These are phyloP conservation scores for Caiman crocodilus DNA, from an alignment of 2,797 vertebrate genomes.

Conservation along the genomic window DNA sequence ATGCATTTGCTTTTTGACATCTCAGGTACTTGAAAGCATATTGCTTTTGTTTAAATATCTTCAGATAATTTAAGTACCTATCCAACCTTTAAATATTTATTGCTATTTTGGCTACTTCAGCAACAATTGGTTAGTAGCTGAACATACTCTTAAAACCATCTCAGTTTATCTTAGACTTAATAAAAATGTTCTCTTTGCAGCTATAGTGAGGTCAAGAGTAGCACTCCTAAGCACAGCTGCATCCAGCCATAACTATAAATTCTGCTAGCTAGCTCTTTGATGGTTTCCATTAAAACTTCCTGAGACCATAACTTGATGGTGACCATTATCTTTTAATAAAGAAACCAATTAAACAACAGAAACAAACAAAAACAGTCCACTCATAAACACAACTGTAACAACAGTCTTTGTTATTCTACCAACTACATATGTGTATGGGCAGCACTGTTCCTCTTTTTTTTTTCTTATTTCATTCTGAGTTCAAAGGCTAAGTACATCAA, in stretches of 20 bases:
- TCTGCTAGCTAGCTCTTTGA: background rate
- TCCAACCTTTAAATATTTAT: background rate
- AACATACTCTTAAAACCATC: background rate
- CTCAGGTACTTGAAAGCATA: background rate
- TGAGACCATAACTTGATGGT: background rate
- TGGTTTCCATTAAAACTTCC: background rate
- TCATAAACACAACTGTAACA: background rate
- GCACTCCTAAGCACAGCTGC: background rate
- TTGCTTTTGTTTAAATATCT: slow-evolving; percentile 25
- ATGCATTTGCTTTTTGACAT: background rate
- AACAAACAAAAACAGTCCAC: background rate
- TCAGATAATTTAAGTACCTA: background rate
- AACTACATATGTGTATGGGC: background rate
- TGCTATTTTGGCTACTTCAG: slow-evolving; percentile 6
- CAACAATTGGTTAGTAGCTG: background rate
- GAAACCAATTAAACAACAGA: slow-evolving; percentile 27
- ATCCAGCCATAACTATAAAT: slow-evolving; percentile 1
- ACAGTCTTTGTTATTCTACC: background rate
- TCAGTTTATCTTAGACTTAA: background rate
- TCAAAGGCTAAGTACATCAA: background rate
- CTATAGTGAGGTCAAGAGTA: background rate
- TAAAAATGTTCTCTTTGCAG: background rate
- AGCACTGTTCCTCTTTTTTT: background rate
- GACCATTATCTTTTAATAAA: slow-evolving; percentile 23
- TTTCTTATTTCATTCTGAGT: background rate